A percentile compares a stretch with the other conserved stretches of the same genome.
phyloP scores from a whole-genome alignment of 2,888 invertebrate genomes.

The Hedya salicella region DNA sequence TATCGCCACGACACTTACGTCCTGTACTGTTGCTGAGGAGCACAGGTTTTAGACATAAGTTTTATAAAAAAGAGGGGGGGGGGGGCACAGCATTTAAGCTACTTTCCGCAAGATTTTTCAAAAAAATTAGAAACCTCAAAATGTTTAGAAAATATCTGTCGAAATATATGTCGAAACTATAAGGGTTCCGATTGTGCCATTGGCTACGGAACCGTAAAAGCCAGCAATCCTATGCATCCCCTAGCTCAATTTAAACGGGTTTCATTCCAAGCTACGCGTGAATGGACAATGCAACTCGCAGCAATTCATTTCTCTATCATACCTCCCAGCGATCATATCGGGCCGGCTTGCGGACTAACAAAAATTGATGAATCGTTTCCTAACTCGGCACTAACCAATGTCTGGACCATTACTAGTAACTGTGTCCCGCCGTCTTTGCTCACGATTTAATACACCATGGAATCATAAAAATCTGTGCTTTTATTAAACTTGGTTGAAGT shows the following conservation, averaged over 20 bases:
- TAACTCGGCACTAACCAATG: constrained; percentile 46
- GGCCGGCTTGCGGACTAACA: constrained; percentile 59
- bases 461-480: constrained; percentile 51
- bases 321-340: constrained; percentile 50
- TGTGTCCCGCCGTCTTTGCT: constrained; percentile 73
- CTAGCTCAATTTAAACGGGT: constrained; percentile 30
- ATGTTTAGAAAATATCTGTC: no score
- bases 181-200: no score
- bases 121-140: no score
- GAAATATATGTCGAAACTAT: no score
- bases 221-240: neutral
- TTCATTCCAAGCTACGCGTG: constrained; percentile 48
- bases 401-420: constrained; percentile 65
- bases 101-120: no score
- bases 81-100: no score
- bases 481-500: constrained; percentile 43
- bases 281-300: constrained; percentile 52
- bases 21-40: no score
- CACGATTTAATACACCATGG: constrained; percentile 62
- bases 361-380: constrained; percentile 69
- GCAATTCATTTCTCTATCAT: constrained; percentile 44
- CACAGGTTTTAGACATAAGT: no score
- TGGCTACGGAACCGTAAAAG: no score
- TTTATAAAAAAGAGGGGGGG: no score
- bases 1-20: no score